These are phyloP conservation scores for Umimayanthus chanpuru DNA, from an alignment of 92 coral and sea anemone species.

Conservation along the genomic window DNA sequence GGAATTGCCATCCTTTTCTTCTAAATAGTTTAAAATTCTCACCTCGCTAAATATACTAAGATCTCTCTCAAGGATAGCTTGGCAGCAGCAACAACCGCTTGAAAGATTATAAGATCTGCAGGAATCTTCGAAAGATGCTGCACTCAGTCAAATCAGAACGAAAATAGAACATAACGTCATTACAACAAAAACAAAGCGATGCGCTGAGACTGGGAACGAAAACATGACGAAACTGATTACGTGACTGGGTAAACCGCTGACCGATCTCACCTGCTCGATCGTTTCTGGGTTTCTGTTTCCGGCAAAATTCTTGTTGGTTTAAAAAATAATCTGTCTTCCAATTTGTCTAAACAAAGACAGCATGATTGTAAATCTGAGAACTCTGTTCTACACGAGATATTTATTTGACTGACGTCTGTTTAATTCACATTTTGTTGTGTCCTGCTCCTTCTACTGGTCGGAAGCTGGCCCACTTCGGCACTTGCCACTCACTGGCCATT, in stretches of 20 bases:
- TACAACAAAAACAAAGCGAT: conserved; percentile 26
- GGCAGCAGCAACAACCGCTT: neutral
- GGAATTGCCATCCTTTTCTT: neutral
- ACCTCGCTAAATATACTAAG: neutral
- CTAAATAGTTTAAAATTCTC: neutral
- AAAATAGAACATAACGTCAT: conserved; percentile 3
- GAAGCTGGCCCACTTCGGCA: neutral
- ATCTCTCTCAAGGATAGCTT: neutral
- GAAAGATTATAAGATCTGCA: neutral
- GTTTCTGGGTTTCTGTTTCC: too few relatives aligned
- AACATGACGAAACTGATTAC: neutral
- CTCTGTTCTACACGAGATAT: neutral
- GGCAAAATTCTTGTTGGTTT: neutral
- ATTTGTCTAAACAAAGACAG: neutral
- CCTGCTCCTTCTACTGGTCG: neutral
- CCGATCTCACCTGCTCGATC: too few relatives aligned
- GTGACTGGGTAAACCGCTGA: too few relatives aligned
- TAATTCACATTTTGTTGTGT: too few relatives aligned
- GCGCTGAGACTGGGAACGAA: conserved; percentile 6
- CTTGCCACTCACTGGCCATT: too few relatives aligned
- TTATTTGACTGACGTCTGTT: neutral
- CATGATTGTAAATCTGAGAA: neutral
- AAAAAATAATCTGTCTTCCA: neutral
- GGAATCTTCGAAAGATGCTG: conserved; percentile 1
- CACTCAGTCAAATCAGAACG: neutral